Evolutionary conservation across 2,113 vertebrate genomes (phyloP), one percentile per base, ranked within the genome.

Genomic region (Phalacrocorax brasilianus): DNA sequence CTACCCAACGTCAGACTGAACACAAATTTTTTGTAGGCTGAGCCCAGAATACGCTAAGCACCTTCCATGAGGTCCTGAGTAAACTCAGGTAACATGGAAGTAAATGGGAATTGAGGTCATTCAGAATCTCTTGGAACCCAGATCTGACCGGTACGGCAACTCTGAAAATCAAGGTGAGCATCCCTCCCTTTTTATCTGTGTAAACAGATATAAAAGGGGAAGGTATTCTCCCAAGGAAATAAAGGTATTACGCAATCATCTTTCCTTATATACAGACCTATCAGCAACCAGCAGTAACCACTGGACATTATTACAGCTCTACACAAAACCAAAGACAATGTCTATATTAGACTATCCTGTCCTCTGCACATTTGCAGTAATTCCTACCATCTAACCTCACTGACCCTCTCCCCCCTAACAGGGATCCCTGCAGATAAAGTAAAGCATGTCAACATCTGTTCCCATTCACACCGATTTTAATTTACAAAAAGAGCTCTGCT

Each of bases 401-500:
- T 97, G 97, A 98, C 98, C 98, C 88, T 85, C 93, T 98, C 94
- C 94, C 97, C 95, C 94, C 90, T 93, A 91, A 91, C 70, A 44
- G 91, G 93, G 91, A 97, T 98, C 98, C 97, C 97, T 97, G 96
- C 97, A 98, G 97, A 98, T 97, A 98, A 98, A 98, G 96, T 96
- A 97, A 98, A 98, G 94, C 97, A 97, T 97, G 95, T 97, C 98
- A 98, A 98, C 97, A 98, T 98, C 98, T 98, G 98, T 98, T 98
- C 97, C 97, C 97, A 94, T 98, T 98, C 98, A 97, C 97, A 97
- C 97, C 97, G 75, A 98, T 98, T 98, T 99, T 98, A 97, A 98
- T 98, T 98, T 98, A 97, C 97, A 98, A 98, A 98, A 98, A 98
- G 97, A 97, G 97, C 98, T 97, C 97, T 96, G 98, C 98, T 98